Base-by-base conservation (phyloP, 2,113 vertebrate species). In the Clarias magur region DNA sequence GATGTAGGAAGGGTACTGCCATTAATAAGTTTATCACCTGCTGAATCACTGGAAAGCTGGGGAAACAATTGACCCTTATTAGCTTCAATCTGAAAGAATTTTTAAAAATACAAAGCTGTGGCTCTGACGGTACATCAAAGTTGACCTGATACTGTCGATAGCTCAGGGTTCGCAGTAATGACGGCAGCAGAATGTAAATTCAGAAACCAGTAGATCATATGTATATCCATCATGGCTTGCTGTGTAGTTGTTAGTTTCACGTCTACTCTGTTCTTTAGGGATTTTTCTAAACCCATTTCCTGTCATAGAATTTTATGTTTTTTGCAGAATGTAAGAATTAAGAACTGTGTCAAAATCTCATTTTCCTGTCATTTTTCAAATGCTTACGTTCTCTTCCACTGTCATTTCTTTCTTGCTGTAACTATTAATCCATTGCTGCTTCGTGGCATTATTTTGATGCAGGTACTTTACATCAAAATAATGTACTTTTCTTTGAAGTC, bases 11-110 rank as follows among this genome's bases (percentile, higher is more conserved):
- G 48, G 73, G 42, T 76, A 34, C 23, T 48, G 83, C 30, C 63
- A 65, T 70, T 30, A 85, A 89, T 67, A 85, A 34, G 23, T 87
- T 88, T 87, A 78, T 87, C 82, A 87, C 82, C 86, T 88, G 82
- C 21, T 83, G 70, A 80, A 81, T 42, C 65, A 65, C 73, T 34
- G 30, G 54, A 62, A 56, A 68, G 23, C 53, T 84, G 75, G 27
- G 16, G 4, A 75, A 48, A 25, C 10, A 10, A 17, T 56, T 87
- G 38, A 65, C 34, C 62, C 62, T 42, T 56, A 38, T 25, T 56
- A 34, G 34, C 21, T 86, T 89, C 19, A 72, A 79, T 79, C 56
- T 19, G 27, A 4, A 30, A 54, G 23, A 60, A 54, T 16, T 60
- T 12, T 78, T 56, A 72, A 57, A 7, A 21, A 3, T 42, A 30